phyloP scores from a whole-genome alignment of 2,888 invertebrate genomes.

The Cepaea hortensis region DNA sequence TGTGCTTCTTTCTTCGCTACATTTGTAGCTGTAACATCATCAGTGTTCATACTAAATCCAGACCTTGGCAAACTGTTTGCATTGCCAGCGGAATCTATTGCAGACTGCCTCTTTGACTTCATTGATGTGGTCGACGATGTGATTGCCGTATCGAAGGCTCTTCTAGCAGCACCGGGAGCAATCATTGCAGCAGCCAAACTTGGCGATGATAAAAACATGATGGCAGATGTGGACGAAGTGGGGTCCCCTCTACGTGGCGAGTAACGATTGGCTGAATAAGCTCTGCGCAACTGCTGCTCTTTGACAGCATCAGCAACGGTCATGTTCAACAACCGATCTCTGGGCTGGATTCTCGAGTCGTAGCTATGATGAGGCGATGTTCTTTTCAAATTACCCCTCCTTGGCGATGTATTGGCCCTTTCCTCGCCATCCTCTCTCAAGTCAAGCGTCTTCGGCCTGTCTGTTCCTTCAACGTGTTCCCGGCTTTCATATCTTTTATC shows the following conservation, averaged over 20 bases:
- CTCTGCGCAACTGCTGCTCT: constrained; percentile 55
- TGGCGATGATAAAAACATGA: constrained; percentile 11
- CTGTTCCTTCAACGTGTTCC: constrained; percentile 42
- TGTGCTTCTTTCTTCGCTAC: neutral
- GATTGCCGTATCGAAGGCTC: neutral
- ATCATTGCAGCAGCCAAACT: neutral
- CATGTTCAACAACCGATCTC: constrained; percentile 60
- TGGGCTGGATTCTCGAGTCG: constrained; percentile 57
- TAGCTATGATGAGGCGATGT: constrained; percentile 45
- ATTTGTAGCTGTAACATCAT: neutral
- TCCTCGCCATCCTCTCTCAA: neutral
- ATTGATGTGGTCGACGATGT: neutral
- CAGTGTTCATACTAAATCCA: neutral
- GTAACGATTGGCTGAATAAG: constrained; percentile 8
- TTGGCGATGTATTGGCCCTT: neutral
- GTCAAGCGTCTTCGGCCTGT: constrained; percentile 15
- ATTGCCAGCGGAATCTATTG: neutral
- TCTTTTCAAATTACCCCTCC: constrained; percentile 26
- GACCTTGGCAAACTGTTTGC: neutral
- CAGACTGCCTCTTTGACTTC: neutral
- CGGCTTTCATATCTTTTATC: constrained; percentile 7
- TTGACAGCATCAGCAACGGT: constrained; percentile 62
- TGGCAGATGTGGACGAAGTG: neutral
- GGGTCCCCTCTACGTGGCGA: neutral
- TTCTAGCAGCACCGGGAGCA: neutral